Base-by-base conservation (phyloP, 2,888 invertebrate genomes). In the Protophormia terraenovae region DNA sequence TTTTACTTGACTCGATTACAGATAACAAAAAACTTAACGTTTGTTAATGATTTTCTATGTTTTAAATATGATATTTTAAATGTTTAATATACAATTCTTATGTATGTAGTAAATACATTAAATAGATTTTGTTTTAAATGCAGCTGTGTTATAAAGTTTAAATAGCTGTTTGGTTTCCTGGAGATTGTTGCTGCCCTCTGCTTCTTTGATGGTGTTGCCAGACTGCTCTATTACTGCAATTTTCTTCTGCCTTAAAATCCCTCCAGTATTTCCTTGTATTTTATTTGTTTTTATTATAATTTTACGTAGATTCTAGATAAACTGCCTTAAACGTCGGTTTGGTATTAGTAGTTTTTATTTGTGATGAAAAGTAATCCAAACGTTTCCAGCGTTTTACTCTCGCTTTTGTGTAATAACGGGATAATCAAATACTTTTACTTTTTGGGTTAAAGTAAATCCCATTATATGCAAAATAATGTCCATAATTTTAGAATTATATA, bases 311-410 rank as follows among this genome's bases (percentile, higher is more conserved):
- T 77, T 60, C 22, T 62, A 53, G 66, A 32, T 75, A 71, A 82
- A 75, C 45, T 58, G 81, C 81, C 69, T 81, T 71, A 53, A 81
- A 84, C 81, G 78, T 77, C 80, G 83, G 81, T 83, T 76, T 83
- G 79, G 45, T 87, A 87, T 89, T 89, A 89, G 69, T 85, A 84
- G 38, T 87, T 67, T 66, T 81, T 53, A 38, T 72, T 72, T 41
- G n/a, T 16, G n/a, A n/a, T 45, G 22, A 10, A n/a, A 38, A 89
- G 89, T 88, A 88, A 87, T 90, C 90, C 90, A 90, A 89, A 90
- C 90, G 89, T 89, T 87, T 79, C 84, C 88, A 81, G 89, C 83
- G 89, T 87, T 87, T 88, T 75, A n/a, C 53, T 22, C 60, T 47
- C 29, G 8, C 24, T 55, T 38, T 14, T 29, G n/a, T 16, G 3